Base-by-base conservation (phyloP, 2,797 vertebrate genomes). In the Poliocrania exsul region DNA sequence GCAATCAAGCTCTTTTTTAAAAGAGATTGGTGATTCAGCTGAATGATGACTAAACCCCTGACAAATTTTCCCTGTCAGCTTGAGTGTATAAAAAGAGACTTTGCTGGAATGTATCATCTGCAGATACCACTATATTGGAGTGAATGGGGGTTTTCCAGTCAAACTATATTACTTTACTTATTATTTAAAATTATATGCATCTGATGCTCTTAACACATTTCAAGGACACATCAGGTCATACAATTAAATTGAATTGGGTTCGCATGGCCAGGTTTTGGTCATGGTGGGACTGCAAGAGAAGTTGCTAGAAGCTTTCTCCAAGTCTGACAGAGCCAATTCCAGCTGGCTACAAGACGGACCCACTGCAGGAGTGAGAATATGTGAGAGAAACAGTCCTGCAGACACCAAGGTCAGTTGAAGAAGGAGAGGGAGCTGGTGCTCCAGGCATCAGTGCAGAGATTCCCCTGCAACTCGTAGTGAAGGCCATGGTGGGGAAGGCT, bases 21-120 rank as follows among this genome's bases (percentile, higher is more conserved):
- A 57, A 95, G 35, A 88, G 70, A 61, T 47, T 62, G 66, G 60
- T 96, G 94, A 95, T 90, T 96, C 92, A 95, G 83, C 81, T 88
- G 84, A 93, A 61, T 29, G 74, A 60, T 96, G 90, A 94, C 90
- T 93, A 90, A 93, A 87, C 72, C 53, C 86, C 85, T 71, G 82
- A 95, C 58, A 95, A 91, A 79, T 89, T 78, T 90, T 92, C 61
- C 56, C 74, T 86, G 53, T 70, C 81, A 89, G 60, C 54, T 86
- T 70, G 37, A 73, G 75, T 78, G 37, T 84, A 91, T 92, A 88
- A 96, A 93, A 93, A 92, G 77, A 79, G 67, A 26, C 47, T 85
- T 64, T 82, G 57, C 62, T 85, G 87, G 79, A 94, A 91, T 46
- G 47, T 70, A 73, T 91, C 67, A 82, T 75, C 73, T 83, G 50